Percentiles rank a stretch among this genome's conserved stretches.
These are phyloP conservation scores for Drosophila subquinaria DNA, from an alignment of 2,888 invertebrate genomes.

Conservation along the genomic window DNA sequence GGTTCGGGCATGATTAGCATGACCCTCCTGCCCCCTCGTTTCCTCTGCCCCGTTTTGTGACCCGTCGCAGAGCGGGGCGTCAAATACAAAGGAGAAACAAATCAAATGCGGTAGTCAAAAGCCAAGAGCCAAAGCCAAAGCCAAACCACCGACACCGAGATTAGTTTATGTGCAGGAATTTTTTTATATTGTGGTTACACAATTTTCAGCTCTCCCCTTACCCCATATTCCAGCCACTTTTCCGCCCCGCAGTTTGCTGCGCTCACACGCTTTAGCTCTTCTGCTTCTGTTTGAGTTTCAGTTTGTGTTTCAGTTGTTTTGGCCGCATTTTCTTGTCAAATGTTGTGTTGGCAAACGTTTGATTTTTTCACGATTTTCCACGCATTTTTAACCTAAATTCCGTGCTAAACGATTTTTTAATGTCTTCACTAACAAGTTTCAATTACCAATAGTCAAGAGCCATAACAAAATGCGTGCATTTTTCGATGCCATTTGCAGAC, in stretches of 20 bases:
- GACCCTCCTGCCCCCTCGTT: background rate
- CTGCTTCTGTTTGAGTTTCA: constrained; percentile 13
- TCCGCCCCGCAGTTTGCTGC: constrained; percentile 20
- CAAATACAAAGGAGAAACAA: constrained; percentile 44
- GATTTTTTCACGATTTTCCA: constrained; percentile 76
- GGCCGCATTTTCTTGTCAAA: constrained; percentile 12
- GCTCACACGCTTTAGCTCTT: constrained; percentile 63
- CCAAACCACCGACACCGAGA: constrained; percentile 41
- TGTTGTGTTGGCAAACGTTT: constrained; percentile 33
- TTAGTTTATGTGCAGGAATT: constrained; percentile 81
- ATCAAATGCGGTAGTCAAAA: constrained; percentile 68
- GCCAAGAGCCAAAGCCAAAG: constrained; percentile 18
- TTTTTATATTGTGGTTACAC: constrained; percentile 78
- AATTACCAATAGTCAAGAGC: constrained; percentile 70
- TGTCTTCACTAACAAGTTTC: constrained; percentile 81
- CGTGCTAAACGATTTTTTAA: constrained; percentile 80
- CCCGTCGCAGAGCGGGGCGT: constrained; percentile 51
- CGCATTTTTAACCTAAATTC: constrained; percentile 81
- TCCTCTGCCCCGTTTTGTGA: constrained; percentile 17
- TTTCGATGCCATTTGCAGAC: constrained; percentile 61
- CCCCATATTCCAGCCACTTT: constrained; percentile 1
- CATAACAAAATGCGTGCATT: constrained; percentile 56
- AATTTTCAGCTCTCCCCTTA: constrained; percentile 56
- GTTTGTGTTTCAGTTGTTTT: constrained; percentile 2
- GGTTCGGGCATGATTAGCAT: constrained; percentile 60